Evolutionary conservation across 2,797 vertebrate species (phyloP).

Genomic region (Tolypeutes matacus): DNA sequence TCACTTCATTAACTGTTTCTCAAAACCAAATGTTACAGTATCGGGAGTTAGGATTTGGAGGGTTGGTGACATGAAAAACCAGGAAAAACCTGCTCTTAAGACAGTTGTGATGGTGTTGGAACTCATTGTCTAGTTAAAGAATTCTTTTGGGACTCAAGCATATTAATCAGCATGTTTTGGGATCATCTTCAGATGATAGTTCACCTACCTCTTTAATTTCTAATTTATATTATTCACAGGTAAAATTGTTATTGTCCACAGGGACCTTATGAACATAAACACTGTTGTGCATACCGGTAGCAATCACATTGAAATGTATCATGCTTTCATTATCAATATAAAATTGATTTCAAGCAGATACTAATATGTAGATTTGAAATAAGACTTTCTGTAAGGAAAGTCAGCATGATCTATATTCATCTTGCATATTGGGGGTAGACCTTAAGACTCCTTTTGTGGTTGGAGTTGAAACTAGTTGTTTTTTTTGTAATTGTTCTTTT

Average conservation of each 20-base stretch:
- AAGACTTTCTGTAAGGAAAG: constrained; percentile 55
- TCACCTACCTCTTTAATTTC: constrained; percentile 81
- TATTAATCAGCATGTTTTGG: constrained; percentile 12
- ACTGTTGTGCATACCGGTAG: constrained; percentile 18
- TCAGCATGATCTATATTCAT: constrained; percentile 41
- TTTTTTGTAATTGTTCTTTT: neutral
- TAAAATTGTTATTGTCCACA: constrained; percentile 55
- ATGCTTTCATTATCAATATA: constrained; percentile 62
- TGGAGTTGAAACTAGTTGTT: constrained; percentile 28
- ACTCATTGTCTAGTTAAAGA: neutral
- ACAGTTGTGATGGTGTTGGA: neutral
- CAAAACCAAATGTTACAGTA: neutral
- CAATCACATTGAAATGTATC: constrained; percentile 5
- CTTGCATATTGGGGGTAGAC: neutral
- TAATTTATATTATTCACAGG: constrained; percentile 57
- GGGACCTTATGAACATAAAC: constrained; percentile 1
- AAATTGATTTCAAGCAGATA: constrained; percentile 63
- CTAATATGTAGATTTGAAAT: constrained; percentile 20
- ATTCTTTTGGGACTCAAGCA: neutral
- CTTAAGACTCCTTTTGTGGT: constrained; percentile 3
- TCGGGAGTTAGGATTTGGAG: neutral
- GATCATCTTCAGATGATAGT: constrained; percentile 55
- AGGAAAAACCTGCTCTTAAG: neutral
- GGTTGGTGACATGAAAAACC: neutral
- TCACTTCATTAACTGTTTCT: constrained; percentile 50